Evolutionary conservation across 2,797 vertebrate species (phyloP), one percentile per base, ranked within the genome.

Genomic region (Hemitrygon akajei): DNA sequence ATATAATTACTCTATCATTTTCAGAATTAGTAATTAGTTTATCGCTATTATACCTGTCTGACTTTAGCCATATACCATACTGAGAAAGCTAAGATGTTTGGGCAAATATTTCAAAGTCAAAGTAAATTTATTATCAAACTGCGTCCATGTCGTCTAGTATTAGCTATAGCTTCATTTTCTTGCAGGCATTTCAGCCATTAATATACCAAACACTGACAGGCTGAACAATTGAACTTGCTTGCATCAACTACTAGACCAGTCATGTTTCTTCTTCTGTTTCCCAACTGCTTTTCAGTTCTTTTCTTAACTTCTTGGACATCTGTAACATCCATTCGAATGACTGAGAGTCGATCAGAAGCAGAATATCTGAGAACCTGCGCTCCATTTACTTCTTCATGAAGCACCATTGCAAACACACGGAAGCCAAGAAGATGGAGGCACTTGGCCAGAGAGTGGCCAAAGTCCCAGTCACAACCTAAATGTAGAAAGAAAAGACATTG

Each of bases 381-480:
- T 25, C 91, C 91, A 27, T 93, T 37, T 16, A 71, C 71, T 7
- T 58, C 25, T 56, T 93, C 71, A n/a, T 93, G 5, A 20, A 93
- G 91, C 27, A 93, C 91, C 71, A n/a, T 47, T 73, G 91, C 91
- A 93, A 93, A 93, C 40, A 93, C 91, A 76, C 75, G 71, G 30
- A 76, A 73, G 73, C 91, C 91, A 76, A 93, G 71, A 56, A 71
- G 76, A 93, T 76, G 37, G 3, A 93, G 91, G 27, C 37, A 71
- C 27, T 76, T 93, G 69, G 91, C 91, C 71, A 93, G 56, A 73
- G 11, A 9, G 11, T 56, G 27, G 7, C 91, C 91, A 7, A 93
- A 93, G 69, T 71, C 91, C 2, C 71, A 58, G 40, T 93, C 91
- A 93, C 91, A 93, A 93, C 91, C 91, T 93, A 75, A 75, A 93